Base-by-base conservation (phyloP, 2,888 invertebrate species). In the Troides aeacus region DNA sequence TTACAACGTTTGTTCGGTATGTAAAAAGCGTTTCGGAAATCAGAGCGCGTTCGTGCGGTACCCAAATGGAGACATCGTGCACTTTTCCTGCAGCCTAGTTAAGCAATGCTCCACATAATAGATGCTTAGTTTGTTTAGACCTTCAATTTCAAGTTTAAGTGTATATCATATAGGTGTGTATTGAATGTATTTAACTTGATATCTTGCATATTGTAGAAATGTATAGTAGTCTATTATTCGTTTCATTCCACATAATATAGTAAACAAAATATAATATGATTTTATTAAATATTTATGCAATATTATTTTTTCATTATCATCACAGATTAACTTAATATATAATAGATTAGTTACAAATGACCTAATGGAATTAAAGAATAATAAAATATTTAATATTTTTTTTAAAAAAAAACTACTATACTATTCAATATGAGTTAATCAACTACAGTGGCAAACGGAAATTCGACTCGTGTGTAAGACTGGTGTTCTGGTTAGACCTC, bases 11-110 rank as follows among this genome's bases (percentile, higher is more conserved):
- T 99, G 99, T 86, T 95, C 96, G 0, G 97, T 97, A 1, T 99
- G 99, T 86, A 97, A 96, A 84, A 99, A 99, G 83, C 94, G 97
- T 69, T 99, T 99, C 87, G 96, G 97, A 23, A 97, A 97, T 87
- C 97, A 97, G 90, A 97, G 98, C 91, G 98, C 99, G 36, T 97
- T 99, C 87, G 97, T 98, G 8, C 94, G 98, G 62, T 97, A 97
- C 87, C 97, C 98, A 1, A 97, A 96, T 86, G 98, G 98, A 3
- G 96, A 97, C 77, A 95, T 99, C 24, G 97, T 98, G 1, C 99
- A 99, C 89, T 97, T 97, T 83, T 97, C 97, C 7, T 99, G 99
- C 86, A 84, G 84, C 73, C 56, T 76, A 10, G 83, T 81, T 36
- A 79, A 79, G 68, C 79, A 75, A 66, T 65, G 30, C 59, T 18